These are phyloP conservation scores for Coccyzus lansbergi DNA, from an alignment of 2,797 vertebrate genomes.

Conservation along the genomic window DNA sequence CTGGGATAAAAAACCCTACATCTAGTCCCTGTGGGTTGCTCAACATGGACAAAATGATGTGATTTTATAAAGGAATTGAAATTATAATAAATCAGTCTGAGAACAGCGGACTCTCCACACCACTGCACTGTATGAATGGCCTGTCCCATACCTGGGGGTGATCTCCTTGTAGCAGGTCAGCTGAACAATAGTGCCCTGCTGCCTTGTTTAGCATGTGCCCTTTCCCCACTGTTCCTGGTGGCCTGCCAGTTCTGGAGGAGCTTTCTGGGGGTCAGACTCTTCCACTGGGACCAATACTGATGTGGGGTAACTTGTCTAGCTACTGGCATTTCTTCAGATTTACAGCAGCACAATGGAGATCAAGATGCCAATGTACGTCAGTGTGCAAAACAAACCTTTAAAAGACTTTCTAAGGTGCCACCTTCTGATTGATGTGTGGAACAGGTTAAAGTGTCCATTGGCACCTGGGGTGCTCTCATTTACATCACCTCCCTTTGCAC, in stretches of 20 bases:
- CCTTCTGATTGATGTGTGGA: neutral
- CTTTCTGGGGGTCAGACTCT: neutral
- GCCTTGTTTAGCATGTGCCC: neutral
- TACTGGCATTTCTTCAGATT: neutral
- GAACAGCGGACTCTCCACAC: slow-evolving; percentile 52
- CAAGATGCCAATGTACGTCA: neutral
- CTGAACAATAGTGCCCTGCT: slow-evolving; percentile 14
- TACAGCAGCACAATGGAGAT: neutral
- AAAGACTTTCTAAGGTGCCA: neutral
- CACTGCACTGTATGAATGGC: slow-evolving; percentile 40
- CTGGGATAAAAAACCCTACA: neutral
- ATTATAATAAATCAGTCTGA: slow-evolving; percentile 17
- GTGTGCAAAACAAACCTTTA: neutral
- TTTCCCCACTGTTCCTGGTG: neutral
- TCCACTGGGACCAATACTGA: neutral
- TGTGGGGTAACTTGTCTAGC: neutral
- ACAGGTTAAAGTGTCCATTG: slow-evolving; percentile 24
- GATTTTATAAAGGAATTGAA: neutral
- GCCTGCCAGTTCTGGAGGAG: slow-evolving; percentile 33
- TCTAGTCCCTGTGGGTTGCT: neutral
- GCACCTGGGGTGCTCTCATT: neutral
- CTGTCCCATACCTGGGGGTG: neutral
- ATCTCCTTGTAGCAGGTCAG: slow-evolving; percentile 41
- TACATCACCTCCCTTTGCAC: neutral
- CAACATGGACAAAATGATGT: neutral